Percentiles rank a stretch among this genome's conserved stretches.
These are phyloP conservation scores for Gymnocephalus cernua DNA, from an alignment of 2,113 vertebrate species.

Conservation along the genomic window DNA sequence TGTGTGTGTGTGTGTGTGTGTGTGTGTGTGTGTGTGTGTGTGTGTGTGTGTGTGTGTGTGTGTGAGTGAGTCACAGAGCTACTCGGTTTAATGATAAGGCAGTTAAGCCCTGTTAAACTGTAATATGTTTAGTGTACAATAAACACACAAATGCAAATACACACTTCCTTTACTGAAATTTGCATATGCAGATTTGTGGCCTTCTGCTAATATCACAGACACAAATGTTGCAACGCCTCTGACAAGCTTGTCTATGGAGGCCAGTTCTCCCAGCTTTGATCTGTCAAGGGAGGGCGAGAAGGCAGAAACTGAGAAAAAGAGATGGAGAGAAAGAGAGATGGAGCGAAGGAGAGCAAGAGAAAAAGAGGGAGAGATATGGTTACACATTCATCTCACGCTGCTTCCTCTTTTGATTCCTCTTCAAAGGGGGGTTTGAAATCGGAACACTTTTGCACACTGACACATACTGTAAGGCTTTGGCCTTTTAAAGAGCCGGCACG, in stretches of 20 bases:
- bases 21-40: conserved; percentile 3
- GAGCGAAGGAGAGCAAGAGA: conserved; percentile 1
- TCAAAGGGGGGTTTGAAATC: conserved; percentile 75
- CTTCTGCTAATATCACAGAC: conserved; percentile 20
- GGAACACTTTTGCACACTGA: conserved; percentile 68
- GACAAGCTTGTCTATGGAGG: conserved; percentile 7
- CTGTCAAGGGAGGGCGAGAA: background rate
- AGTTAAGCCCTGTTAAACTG: background rate
- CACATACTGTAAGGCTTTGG: conserved; percentile 52
- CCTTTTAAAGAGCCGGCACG: conserved; percentile 56
- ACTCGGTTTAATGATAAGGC: background rate
- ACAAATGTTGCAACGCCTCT: conserved; percentile 12
- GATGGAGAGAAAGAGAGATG: background rate
- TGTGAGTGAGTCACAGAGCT: background rate
- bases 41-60: background rate
- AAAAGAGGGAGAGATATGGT: conserved; percentile 50
- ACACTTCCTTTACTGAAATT: background rate
- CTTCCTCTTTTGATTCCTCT: conserved; percentile 73
- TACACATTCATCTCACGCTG: conserved; percentile 68
- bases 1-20: conserved; percentile 10
- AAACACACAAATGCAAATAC: conserved; percentile 5
- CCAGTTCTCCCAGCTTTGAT: conserved; percentile 19
- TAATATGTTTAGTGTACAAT: background rate
- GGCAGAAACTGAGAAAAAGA: conserved; percentile 11
- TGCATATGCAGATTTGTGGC: conserved; percentile 15